These are phyloP conservation scores for Hassar affinis DNA, from an alignment of 2,113 vertebrate species.

Conservation along the genomic window DNA sequence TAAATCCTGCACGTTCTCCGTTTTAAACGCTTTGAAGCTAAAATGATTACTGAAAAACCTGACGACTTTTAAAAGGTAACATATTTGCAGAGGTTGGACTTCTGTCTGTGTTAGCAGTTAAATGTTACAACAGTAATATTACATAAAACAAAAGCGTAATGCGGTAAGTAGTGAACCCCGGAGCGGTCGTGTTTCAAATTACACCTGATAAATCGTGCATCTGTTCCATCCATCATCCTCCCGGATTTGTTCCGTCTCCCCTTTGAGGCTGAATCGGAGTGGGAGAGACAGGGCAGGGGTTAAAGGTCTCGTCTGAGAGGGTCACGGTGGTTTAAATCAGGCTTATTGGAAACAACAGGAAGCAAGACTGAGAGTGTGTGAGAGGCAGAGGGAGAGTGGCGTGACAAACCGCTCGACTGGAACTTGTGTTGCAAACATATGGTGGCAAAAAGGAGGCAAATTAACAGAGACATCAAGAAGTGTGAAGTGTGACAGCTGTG, in stretches of 20 bases:
- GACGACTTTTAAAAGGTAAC: not conserved
- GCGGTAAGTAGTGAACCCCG: not conserved
- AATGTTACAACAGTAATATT: not conserved
- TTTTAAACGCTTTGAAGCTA: not conserved
- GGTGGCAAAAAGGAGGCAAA: constrained; percentile 37
- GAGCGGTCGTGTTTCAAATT: constrained; percentile 36
- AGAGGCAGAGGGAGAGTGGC: constrained; percentile 20
- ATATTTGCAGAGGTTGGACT: not conserved
- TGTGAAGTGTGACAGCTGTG: constrained; percentile 33
- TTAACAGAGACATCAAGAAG: constrained; percentile 40
- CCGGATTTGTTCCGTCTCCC: constrained; percentile 9
- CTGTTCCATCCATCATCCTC: constrained; percentile 44
- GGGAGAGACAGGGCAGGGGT: constrained; percentile 36
- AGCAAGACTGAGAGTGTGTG: not conserved
- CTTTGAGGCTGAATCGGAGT: constrained; percentile 18
- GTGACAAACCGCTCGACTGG: constrained; percentile 44
- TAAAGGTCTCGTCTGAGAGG: constrained; percentile 18
- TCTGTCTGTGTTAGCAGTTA: not conserved
- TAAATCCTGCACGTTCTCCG: constrained; percentile 5
- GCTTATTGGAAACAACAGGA: not conserved
- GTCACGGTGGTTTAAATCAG: constrained; percentile 38
- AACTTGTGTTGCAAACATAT: constrained; percentile 51
- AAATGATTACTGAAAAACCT: not conserved
- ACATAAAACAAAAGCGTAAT: not conserved
- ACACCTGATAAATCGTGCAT: constrained; percentile 40